Percentiles rank a stretch among this genome's conserved stretches.
These are phyloP conservation scores for Paratilapia polleni DNA, from an alignment of 2,113 vertebrate species.

Conservation along the genomic window DNA sequence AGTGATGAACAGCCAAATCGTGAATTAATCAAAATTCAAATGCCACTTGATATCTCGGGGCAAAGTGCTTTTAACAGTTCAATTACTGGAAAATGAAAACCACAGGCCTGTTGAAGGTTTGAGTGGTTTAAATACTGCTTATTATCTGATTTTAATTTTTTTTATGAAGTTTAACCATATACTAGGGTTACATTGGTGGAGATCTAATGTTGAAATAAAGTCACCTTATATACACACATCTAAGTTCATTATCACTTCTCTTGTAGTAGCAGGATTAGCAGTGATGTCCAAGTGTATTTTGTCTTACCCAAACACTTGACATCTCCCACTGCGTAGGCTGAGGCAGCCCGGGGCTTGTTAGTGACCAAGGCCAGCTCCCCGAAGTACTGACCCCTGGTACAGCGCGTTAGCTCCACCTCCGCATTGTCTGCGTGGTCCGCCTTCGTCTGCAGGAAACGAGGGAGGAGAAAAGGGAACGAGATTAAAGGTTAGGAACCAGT, in stretches of 20 bases:
- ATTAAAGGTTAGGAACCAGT: slow-evolving; percentile 47
- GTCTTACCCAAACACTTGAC: slow-evolving; percentile 95
- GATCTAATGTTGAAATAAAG: neutral
- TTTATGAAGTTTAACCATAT: neutral
- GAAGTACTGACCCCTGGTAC: slow-evolving; percentile 95
- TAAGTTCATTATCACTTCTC: neutral
- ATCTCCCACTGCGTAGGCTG: slow-evolving; percentile 91
- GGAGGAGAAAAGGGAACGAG: neutral
- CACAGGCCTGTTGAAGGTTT: neutral
- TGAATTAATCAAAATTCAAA: slow-evolving; percentile 28
- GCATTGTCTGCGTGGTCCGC: slow-evolving; percentile 88
- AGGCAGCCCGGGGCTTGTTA: slow-evolving; percentile 98
- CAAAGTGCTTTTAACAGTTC: neutral
- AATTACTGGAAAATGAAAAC: neutral
- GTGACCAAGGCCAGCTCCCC: slow-evolving; percentile 98
- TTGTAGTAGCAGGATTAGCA: neutral
- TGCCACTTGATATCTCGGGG: slow-evolving; percentile 20
- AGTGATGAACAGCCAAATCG: fast-evolving
- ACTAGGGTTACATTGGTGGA: neutral
- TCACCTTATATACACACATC: neutral
- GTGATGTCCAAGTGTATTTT: neutral
- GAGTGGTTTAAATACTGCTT: neutral
- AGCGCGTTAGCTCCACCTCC: slow-evolving; percentile 95
- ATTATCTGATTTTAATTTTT: neutral
- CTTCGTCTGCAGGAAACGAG: slow-evolving; percentile 84